Percentiles rank a stretch among this genome's conserved stretches.
Evolutionary conservation across 2,888 invertebrate species (phyloP).

Genomic region (Apodemia mormo): DNA sequence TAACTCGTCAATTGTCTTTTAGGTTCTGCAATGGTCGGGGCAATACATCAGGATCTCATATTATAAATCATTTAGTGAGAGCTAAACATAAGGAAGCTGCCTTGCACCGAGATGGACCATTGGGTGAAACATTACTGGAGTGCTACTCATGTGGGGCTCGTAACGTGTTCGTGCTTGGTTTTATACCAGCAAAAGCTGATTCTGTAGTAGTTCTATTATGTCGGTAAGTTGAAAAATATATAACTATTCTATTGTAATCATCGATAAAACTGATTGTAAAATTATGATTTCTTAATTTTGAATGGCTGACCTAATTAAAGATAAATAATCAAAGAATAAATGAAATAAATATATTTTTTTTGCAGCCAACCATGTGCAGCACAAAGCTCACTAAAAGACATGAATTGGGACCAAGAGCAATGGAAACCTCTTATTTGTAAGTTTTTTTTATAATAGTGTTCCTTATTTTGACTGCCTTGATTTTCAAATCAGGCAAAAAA

Average conservation of each 20-base stretch:
- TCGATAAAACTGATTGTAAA: no score
- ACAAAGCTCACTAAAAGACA: conserved; percentile 97
- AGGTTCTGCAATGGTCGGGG: conserved; percentile 99
- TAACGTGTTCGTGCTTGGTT: conserved; percentile 99
- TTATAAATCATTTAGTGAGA: conserved; percentile 98
- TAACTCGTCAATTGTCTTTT: background rate
- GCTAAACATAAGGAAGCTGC: conserved; percentile 99
- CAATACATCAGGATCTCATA: conserved; percentile 98
- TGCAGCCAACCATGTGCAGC: conserved; percentile 96
- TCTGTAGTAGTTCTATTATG: conserved; percentile 98
- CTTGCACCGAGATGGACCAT: conserved; percentile 96
- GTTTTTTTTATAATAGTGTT: conserved; percentile 34
- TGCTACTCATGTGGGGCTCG: conserved; percentile 99
- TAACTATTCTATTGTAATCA: no score
- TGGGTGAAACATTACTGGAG: conserved; percentile 98
- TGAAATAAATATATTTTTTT: conserved; percentile 29
- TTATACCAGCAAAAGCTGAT: conserved; percentile 99
- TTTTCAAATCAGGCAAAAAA: no score
- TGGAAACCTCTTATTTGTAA: conserved; percentile 97
- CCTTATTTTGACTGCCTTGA: background rate
- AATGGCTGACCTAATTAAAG: background rate
- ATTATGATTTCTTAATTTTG: background rate
- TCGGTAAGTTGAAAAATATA: conserved; percentile 73
- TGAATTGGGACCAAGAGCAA: conserved; percentile 99
- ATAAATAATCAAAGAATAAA: background rate